Conservation (phyloP, 2,113 vertebrate species). For the Eublepharis macularius region DNA sequence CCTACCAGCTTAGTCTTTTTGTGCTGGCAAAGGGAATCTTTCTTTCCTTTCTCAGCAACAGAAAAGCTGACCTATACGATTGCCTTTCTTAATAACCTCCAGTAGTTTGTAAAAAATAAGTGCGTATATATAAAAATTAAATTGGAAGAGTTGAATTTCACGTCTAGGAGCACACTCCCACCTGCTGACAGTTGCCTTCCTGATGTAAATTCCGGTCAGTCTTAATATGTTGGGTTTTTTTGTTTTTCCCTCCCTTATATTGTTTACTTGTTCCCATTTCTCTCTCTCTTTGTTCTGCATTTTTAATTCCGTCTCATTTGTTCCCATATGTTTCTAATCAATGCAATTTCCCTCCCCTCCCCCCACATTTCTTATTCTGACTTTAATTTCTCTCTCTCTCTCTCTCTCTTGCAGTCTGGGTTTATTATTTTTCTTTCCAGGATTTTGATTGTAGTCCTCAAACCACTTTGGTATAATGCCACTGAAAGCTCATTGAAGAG, state of each 20-base stretch:
- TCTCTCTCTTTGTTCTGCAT: not conserved
- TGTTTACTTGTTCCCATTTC: not conserved
- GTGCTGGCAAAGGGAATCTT: too few species aligned
- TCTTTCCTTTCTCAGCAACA: too few species aligned
- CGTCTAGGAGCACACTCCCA: not conserved
- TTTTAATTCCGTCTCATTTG: not conserved
- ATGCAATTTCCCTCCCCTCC: not conserved
- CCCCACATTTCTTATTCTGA: not conserved
- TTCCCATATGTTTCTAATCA: slow-evolving; percentile 18
- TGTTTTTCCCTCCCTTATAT: not conserved
- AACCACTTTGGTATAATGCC: not conserved
- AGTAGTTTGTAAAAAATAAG: not conserved
- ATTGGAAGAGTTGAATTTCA: not conserved
- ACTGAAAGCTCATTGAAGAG: not conserved
- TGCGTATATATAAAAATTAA: not conserved
- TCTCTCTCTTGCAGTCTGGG: not conserved
- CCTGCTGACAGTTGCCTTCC: not conserved
- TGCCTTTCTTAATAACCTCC: not conserved
- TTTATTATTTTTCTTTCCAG: slow-evolving; percentile 1
- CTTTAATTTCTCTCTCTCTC: not conserved
- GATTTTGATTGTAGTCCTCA: not conserved
- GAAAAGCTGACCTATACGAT: not conserved
- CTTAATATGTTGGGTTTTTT: not conserved
- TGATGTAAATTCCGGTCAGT: not conserved
- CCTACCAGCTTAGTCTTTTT: too few species aligned